A percentile compares a stretch with the other conserved stretches of the same genome.
These are phyloP conservation scores for Cistogaster globosa DNA, from an alignment of 2,888 invertebrate genomes.

Conservation along the genomic window DNA sequence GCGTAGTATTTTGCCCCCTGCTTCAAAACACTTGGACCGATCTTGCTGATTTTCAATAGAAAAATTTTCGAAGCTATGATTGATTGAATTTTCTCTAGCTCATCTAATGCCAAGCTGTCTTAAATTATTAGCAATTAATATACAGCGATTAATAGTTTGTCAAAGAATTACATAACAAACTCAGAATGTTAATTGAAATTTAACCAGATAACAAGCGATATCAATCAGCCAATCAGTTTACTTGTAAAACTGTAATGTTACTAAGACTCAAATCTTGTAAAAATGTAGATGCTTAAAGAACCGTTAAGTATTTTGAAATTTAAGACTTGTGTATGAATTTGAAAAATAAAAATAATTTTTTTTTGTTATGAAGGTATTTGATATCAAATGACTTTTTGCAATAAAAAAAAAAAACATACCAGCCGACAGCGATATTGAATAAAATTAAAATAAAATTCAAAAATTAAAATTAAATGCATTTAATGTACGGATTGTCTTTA, in stretches of 20 bases:
- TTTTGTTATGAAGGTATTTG: not conserved
- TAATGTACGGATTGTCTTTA: not conserved
- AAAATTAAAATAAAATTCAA: not conserved
- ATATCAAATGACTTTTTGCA: too few relatives aligned
- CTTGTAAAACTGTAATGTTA: conserved; percentile 10
- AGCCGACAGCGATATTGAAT: not conserved
- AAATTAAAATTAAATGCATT: not conserved
- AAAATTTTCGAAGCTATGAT: too few relatives aligned
- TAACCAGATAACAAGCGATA: conserved; percentile 23
- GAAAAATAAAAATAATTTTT: conserved; percentile 20
- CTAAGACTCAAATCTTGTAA: conserved; percentile 4
- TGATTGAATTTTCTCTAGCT: too few relatives aligned
- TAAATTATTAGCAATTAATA: too few relatives aligned
- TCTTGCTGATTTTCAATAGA: too few relatives aligned
- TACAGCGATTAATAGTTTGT: too few relatives aligned
- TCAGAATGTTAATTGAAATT: conserved; percentile 34
- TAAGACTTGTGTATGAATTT: conserved; percentile 1
- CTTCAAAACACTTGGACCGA: too few relatives aligned
- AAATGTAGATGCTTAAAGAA: not conserved
- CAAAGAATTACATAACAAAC: conserved; percentile 29
- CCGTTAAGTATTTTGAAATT: conserved; percentile 34
- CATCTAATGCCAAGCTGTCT: too few relatives aligned
- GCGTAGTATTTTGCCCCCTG: too few relatives aligned
- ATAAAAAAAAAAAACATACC: not conserved
- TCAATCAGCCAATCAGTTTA: conserved; percentile 5